phyloP scores from a whole-genome alignment of 1,140 invertebrate genomes.

The Elymnias hypermnestra region DNA sequence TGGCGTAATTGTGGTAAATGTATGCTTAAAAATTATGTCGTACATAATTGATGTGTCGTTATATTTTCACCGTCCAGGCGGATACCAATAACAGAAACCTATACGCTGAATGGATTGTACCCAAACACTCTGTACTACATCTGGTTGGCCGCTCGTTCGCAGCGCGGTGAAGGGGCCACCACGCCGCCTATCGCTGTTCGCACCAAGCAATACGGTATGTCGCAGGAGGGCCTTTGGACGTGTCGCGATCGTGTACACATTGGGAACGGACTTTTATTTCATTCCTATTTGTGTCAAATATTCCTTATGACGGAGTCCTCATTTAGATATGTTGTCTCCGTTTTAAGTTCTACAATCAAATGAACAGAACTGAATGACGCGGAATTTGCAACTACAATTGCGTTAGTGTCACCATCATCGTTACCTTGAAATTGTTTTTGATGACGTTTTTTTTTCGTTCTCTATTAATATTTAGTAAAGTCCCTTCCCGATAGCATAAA shows the following conservation, averaged over 20 bases:
- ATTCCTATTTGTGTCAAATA: no score
- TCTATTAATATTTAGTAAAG: slow-evolving; percentile 8
- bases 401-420: no score
- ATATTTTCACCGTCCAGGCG: slow-evolving; percentile 64
- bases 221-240: neutral
- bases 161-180: slow-evolving; percentile 92
- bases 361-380: no score
- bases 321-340: no score
- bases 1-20: no score
- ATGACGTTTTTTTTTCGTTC: neutral
- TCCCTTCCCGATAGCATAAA: slow-evolving; percentile 35
- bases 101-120: slow-evolving; percentile 91
- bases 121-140: slow-evolving; percentile 98
- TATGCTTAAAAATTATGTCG: no score
- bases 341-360: no score
- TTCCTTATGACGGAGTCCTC: no score
- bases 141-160: slow-evolving; percentile 94
- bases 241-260: slow-evolving; percentile 5
- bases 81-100: slow-evolving; percentile 88
- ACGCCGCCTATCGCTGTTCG: slow-evolving; percentile 95
- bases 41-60: no score
- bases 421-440: no score
- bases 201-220: slow-evolving; percentile 98
- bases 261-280: slow-evolving; percentile 2
- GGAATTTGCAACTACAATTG: no score